Conservation (phyloP, 1,140 invertebrate genomes). For the Drosophila rufa region DNA sequence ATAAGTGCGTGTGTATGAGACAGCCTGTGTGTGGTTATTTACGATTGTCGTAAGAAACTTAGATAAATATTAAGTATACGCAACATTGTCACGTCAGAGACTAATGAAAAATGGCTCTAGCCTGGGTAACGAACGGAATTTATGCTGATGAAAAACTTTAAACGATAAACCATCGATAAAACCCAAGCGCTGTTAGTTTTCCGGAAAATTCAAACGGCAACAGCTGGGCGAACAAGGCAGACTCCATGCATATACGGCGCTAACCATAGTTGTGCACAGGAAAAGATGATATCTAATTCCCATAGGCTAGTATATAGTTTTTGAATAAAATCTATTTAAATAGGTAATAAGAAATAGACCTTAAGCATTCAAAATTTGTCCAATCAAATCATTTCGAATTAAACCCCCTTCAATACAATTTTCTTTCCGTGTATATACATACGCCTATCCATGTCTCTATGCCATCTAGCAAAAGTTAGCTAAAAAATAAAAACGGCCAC, state of each 20-base stretch:
- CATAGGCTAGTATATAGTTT: background rate
- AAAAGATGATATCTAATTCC: background rate
- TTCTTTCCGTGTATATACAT: constrained; percentile 3
- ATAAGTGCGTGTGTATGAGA: constrained; percentile 15
- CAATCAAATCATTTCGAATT: accelerated
- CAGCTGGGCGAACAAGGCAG: constrained; percentile 55
- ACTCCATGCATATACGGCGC: constrained; percentile 56
- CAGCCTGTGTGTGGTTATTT: constrained; percentile 57
- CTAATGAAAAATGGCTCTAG: constrained; percentile 44
- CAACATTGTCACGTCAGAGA: constrained; percentile 44
- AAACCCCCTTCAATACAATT: background rate
- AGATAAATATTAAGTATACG: constrained; percentile 54
- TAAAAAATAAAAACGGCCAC: constrained; percentile 24
- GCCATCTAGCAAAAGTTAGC: constrained; percentile 31
- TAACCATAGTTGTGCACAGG: constrained; percentile 20
- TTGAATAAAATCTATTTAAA: too few species aligned
- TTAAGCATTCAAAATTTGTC: background rate
- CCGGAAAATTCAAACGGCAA: constrained; percentile 47
- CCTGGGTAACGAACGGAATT: constrained; percentile 28
- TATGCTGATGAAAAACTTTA: constrained; percentile 62
- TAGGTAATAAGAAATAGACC: accelerated
- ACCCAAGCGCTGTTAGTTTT: constrained; percentile 39
- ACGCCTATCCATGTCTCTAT: constrained; percentile 43
- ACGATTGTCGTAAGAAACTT: constrained; percentile 67
- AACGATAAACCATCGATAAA: constrained; percentile 49